These are phyloP conservation scores for Frankliniella fusca DNA, from an alignment of 2,888 invertebrate genomes.

Conservation along the genomic window DNA sequence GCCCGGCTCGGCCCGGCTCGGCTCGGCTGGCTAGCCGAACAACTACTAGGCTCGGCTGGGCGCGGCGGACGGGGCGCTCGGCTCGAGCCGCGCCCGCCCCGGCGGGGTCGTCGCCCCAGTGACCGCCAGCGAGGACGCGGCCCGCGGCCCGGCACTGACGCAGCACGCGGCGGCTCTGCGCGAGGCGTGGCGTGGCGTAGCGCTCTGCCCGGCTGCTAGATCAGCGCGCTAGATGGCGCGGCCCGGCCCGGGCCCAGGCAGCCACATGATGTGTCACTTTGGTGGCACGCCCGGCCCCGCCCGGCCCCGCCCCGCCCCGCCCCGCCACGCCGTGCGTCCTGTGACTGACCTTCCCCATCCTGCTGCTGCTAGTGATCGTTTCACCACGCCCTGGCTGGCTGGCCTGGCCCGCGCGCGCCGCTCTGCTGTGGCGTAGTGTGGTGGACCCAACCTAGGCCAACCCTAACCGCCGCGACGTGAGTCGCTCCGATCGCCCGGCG, in stretches of 20 bases:
- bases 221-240: slow-evolving; percentile 4
- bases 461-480: no score
- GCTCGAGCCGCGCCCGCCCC: background rate
- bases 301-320: background rate
- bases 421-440: no score
- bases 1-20: background rate
- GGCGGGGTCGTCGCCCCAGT: slow-evolving; percentile 20
- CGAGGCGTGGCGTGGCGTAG: background rate
- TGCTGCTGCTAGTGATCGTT: no score
- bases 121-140: background rate
- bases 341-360: background rate
- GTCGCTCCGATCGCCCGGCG: no score
- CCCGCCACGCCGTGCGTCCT: background rate
- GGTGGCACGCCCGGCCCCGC: background rate
- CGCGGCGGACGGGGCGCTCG: background rate
- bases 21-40: background rate
- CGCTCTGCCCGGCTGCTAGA: background rate
- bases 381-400: no score
- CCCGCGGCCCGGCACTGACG: background rate
- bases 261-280: background rate
- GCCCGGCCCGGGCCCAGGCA: background rate
- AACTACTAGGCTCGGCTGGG: background rate
- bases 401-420: no score
- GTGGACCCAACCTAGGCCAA: no score
- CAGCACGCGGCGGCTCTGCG: background rate